Evolutionary conservation across 2,113 vertebrate species (phyloP).

Genomic region (Triplophysa tibetana): DNA sequence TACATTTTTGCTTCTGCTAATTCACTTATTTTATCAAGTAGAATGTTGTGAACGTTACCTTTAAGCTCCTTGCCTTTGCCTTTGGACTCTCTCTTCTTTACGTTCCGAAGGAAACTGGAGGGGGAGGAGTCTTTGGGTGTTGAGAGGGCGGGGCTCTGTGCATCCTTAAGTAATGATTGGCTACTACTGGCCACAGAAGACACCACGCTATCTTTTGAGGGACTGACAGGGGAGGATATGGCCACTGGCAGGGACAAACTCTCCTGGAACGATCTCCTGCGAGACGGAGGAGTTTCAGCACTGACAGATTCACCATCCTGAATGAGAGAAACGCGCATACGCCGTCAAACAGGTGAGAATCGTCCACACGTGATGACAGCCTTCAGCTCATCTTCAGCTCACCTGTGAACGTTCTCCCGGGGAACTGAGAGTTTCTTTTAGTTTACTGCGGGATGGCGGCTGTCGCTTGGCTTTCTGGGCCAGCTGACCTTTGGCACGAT

Average conservation of each 20-base stretch:
- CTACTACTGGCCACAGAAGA: constrained; percentile 60
- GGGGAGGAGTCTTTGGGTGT: constrained; percentile 76
- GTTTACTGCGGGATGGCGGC: constrained; percentile 83
- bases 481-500: constrained; percentile 84
- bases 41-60: constrained; percentile 70
- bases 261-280: constrained; percentile 74
- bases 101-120: constrained; percentile 71
- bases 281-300: constrained; percentile 37
- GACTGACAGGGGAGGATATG: constrained; percentile 62
- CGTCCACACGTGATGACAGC: too few species aligned
- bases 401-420: constrained; percentile 66
- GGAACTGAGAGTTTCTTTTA: constrained; percentile 75
- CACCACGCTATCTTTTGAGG: constrained; percentile 63
- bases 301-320: constrained; percentile 64
- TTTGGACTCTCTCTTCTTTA: constrained; percentile 84
- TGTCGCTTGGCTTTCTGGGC: constrained; percentile 86
- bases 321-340: neutral
- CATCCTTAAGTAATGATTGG: constrained; percentile 69
- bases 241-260: constrained; percentile 68
- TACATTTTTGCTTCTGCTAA: too few species aligned
- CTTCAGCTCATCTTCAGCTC: constrained; percentile 27
- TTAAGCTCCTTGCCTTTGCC: constrained; percentile 81
- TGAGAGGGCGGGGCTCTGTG: constrained; percentile 65
- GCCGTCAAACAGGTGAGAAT: neutral
- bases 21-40: too few species aligned